Conservation (phyloP, 2,797 vertebrate genomes). For the Aeoliscus strigatus region DNA sequence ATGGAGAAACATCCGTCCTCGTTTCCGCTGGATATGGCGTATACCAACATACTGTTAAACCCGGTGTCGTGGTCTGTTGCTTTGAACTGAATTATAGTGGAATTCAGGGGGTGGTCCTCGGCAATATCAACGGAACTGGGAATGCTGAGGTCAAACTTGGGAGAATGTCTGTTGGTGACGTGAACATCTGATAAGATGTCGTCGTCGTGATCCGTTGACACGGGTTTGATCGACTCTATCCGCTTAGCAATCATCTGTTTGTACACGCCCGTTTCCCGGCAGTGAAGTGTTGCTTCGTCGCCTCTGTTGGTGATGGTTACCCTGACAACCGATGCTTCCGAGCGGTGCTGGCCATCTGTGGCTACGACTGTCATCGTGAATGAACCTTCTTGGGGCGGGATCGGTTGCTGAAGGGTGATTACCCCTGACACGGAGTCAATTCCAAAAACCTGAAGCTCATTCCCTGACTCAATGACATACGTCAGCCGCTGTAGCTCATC, state of each 20-base stretch:
- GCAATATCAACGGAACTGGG: conserved; percentile 82
- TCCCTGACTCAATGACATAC: conserved; percentile 85
- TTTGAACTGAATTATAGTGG: conserved; percentile 77
- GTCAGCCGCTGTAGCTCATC: conserved; percentile 89
- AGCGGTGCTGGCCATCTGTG: conserved; percentile 84
- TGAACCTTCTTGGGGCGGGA: conserved; percentile 65
- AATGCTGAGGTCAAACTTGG: conserved; percentile 81
- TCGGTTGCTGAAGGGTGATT: conserved; percentile 74
- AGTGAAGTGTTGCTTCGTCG: conserved; percentile 70
- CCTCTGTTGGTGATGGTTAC: conserved; percentile 77
- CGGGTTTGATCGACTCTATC: conserved; percentile 83
- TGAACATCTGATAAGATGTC: conserved; percentile 81
- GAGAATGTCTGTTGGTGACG: conserved; percentile 84
- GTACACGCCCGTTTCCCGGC: conserved; percentile 84
- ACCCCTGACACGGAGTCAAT: conserved; percentile 82
- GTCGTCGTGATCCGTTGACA: conserved; percentile 75
- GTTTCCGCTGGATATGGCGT: conserved; percentile 87
- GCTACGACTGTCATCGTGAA: conserved; percentile 84
- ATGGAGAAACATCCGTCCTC: conserved; percentile 89
- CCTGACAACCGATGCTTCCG: conserved; percentile 81
- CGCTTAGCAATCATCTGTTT: conserved; percentile 85
- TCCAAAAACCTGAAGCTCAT: conserved; percentile 83
- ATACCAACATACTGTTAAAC: conserved; percentile 86
- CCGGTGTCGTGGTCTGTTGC: conserved; percentile 85
- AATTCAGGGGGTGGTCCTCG: conserved; percentile 78